Conservation (phyloP, 2,113 vertebrate genomes). For the Dromiciops gliroides region DNA sequence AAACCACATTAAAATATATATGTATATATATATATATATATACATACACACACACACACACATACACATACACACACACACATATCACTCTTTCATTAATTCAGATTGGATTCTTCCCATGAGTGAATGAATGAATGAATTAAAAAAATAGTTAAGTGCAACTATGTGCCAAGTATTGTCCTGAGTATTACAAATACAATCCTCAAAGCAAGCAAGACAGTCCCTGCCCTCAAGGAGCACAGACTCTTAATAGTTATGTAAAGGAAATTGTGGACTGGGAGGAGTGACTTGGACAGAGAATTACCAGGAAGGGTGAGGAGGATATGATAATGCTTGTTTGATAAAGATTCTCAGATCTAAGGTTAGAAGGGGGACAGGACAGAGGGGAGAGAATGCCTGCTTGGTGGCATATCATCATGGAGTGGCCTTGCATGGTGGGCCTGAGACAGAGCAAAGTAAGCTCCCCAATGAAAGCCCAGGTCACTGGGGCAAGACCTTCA, state of each 20-base stretch:
- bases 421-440: neutral
- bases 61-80: no score
- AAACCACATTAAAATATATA: neutral
- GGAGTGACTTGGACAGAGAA: neutral
- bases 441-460: neutral
- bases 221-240: neutral
- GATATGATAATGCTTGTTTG: neutral
- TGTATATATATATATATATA: neutral
- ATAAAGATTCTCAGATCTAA: neutral
- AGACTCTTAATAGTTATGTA: neutral
- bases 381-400: neutral
- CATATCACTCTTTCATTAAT: neutral
- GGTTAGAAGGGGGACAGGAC: neutral
- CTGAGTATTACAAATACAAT: neutral
- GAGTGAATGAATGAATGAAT: neutral
- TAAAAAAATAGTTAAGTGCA: neutral
- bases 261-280: neutral
- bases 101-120: neutral
- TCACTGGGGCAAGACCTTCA: neutral
- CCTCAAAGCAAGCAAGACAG: neutral
- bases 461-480: neutral
- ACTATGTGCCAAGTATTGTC: neutral
- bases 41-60: no score
- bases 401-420: neutral
- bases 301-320: neutral